Conservation (phyloP, 2,797 vertebrate species). For the Rallus crepitans region DNA sequence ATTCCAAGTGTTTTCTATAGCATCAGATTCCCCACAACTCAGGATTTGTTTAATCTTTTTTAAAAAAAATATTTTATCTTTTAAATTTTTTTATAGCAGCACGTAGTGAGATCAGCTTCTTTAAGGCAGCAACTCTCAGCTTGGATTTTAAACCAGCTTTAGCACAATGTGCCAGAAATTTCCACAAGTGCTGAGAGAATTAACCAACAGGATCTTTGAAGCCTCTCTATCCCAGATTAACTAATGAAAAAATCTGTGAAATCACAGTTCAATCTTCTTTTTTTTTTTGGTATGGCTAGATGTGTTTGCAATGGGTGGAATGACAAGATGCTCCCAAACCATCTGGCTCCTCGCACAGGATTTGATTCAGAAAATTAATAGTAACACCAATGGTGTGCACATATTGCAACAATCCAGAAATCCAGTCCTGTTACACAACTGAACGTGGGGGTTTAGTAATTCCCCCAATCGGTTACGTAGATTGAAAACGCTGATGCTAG, state of each 20-base stretch:
- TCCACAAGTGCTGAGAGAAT: conserved; percentile 77
- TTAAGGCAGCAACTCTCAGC: conserved; percentile 63
- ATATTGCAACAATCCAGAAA: conserved; percentile 63
- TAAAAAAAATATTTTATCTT: not conserved
- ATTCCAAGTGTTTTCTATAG: conserved; percentile 24
- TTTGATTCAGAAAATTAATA: conserved; percentile 75
- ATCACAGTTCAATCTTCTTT: conserved; percentile 78
- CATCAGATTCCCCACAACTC: conserved; percentile 14
- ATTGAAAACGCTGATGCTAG: not conserved
- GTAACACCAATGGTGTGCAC: conserved; percentile 69
- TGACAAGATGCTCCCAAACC: conserved; percentile 73
- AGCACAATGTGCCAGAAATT: conserved; percentile 77
- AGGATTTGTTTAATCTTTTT: conserved; percentile 11
- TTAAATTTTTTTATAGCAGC: conserved; percentile 13
- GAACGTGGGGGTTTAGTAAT: not conserved
- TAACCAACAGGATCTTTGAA: conserved; percentile 82
- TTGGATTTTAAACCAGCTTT: conserved; percentile 81
- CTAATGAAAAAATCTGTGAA: conserved; percentile 82
- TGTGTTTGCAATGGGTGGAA: conserved; percentile 63
- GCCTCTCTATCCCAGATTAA: conserved; percentile 81
- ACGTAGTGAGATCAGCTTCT: conserved; percentile 60
- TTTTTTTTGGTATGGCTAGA: conserved; percentile 71
- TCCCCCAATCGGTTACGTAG: not conserved
- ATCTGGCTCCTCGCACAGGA: conserved; percentile 74
- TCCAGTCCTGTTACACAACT: conserved; percentile 71